These are phyloP conservation scores for Furcifer pardalis DNA, from an alignment of 2,797 vertebrate genomes.

Conservation along the genomic window DNA sequence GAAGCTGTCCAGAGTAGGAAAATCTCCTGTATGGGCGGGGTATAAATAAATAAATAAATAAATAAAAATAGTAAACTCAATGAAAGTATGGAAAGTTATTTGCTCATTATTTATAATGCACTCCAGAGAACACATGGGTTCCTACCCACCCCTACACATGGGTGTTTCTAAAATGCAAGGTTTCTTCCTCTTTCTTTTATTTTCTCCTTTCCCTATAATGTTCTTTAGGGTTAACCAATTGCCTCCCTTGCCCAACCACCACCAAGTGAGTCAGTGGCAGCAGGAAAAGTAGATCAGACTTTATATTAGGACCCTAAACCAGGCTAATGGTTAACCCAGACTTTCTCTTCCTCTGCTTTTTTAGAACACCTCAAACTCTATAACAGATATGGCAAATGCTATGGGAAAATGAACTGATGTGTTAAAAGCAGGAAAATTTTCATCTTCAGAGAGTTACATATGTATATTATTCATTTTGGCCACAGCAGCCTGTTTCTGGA, in stretches of 20 bases:
- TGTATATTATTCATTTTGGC: too few relatives aligned
- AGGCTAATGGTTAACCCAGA: slow-evolving; percentile 1
- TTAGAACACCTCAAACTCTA: not conserved
- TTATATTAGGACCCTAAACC: not conserved
- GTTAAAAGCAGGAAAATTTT: not conserved
- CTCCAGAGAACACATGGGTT: not conserved
- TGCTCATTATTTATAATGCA: not conserved
- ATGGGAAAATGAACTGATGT: not conserved
- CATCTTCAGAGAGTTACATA: not conserved
- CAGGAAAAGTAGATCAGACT: not conserved
- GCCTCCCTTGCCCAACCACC: not conserved
- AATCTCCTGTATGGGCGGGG: too few relatives aligned
- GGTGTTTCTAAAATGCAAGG: not conserved
- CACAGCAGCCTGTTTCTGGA: not conserved
- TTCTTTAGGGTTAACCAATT: not conserved
- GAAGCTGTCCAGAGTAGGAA: too few relatives aligned
- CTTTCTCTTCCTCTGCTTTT: not conserved
- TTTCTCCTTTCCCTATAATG: not conserved
- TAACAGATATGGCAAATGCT: not conserved
- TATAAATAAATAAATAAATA: too few relatives aligned
- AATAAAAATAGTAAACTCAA: not conserved
- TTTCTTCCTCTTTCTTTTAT: not conserved
- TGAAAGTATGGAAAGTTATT: not conserved
- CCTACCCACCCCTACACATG: too few relatives aligned
- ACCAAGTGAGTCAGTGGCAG: slow-evolving; percentile 1